Base-by-base conservation (phyloP, 2,888 invertebrate species). In the Autographa gamma region DNA sequence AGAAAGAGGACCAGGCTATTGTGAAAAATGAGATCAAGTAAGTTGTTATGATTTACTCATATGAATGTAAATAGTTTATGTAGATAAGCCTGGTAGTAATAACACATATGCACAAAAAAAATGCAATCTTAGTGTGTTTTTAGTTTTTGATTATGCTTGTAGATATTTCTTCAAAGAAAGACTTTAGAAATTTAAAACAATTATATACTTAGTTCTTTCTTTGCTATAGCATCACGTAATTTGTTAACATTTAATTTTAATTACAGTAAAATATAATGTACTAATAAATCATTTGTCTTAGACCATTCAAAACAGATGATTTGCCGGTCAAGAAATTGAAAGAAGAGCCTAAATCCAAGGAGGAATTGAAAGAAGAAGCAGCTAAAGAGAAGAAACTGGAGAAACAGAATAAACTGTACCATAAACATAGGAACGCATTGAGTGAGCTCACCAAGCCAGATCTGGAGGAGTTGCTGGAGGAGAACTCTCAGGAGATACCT, bases 401-500 rank as follows among this genome's bases (percentile, higher is more conserved):
- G 83, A 96, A 97, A 77, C 99, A 99, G 92, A 98, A 97, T 86
- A 96, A 98, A 85, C 76, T 93, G 25, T 96, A 86, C 76, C 92
- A 93, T 71, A 95, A 95, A 81, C 86, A 93, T 72, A 90, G 91
- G 25, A 82, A 78, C 32, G 88, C 88, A 2, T 77, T 96, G 11
- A 91, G 93, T 5, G 87, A 95, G 16, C 92, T 98, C 25, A 91
- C 91, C 0, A 98, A 97, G 84, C 84, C 89, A 0, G 96, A 98
- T 18, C 92, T 98, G 69, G 91, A 93, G 31, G 88, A 93, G 0
- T 88, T 99, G 41, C 94, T 99, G 25, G 96, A 97, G 78, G 86
- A 91, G 16, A 99, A 99, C 89, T 89, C 96, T 0, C 98, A 98
- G 90, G 94, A 96, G 56, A 89, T 98, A 66, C 97, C 97, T 0